phyloP scores from a whole-genome alignment of 2,888 invertebrate species.

The Iselma pallidipennis region DNA sequence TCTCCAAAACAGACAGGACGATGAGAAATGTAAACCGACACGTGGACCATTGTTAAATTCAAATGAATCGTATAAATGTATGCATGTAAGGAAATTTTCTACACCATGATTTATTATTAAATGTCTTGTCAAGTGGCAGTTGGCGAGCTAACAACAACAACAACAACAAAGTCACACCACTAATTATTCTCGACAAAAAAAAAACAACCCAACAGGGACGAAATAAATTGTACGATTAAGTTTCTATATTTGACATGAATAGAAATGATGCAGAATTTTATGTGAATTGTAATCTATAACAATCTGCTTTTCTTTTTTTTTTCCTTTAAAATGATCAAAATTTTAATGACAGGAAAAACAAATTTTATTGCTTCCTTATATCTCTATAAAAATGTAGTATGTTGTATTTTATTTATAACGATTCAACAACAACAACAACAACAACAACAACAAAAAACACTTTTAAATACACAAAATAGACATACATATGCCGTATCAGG shows the following conservation, averaged over 20 bases:
- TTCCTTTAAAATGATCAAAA: too few relatives aligned
- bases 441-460: not conserved
- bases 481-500: conserved; percentile 16
- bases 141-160: too few relatives aligned
- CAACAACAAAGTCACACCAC: not conserved
- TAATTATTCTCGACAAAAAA: too few relatives aligned
- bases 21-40: conserved; percentile 20
- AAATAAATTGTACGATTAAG: not conserved
- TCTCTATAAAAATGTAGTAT: conserved; percentile 21
- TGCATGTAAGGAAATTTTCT: not conserved
- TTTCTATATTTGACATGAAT: too few relatives aligned
- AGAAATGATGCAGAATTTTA: too few relatives aligned
- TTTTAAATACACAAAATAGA: not conserved
- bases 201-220: not conserved
- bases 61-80: conserved; percentile 19
- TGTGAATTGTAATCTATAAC: too few relatives aligned
- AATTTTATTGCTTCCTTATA: conserved; percentile 25
- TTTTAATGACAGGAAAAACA: conserved; percentile 8
- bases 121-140: not conserved
- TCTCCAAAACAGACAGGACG: conserved; percentile 13
- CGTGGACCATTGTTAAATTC: conserved; percentile 22
- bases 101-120: not conserved
- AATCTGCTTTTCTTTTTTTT: too few relatives aligned
- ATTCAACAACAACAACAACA: too few relatives aligned
- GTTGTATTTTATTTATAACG: conserved; percentile 9